Conservation (phyloP, 2,113 vertebrate species). For the Terrapene triunguis region DNA sequence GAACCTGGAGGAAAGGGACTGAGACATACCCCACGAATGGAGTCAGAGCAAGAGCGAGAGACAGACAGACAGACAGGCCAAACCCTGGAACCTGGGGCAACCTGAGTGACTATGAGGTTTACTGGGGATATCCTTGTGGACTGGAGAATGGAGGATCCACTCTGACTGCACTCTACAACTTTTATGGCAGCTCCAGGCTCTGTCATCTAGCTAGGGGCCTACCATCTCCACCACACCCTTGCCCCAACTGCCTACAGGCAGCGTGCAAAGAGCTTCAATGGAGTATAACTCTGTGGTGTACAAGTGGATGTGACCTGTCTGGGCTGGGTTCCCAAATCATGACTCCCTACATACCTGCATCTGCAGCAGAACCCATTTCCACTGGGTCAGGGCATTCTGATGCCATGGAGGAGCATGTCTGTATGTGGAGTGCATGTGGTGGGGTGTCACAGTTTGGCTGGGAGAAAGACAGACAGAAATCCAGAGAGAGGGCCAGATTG, state of each 20-base stretch:
- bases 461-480: background rate
- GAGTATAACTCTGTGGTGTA: background rate
- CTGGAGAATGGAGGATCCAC: background rate
- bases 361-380: background rate
- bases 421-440: background rate
- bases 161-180: background rate
- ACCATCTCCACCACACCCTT: background rate
- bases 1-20: background rate
- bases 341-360: background rate
- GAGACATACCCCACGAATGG: background rate
- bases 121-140: background rate
- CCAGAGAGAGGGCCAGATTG: background rate
- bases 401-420: background rate
- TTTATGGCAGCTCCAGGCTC: background rate
- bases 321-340: background rate
- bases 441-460: background rate
- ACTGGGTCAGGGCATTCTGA: background rate
- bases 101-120: background rate
- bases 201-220: fast-evolving
- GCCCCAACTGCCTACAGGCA: background rate
- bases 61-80: background rate
- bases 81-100: background rate
- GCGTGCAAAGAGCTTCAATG: background rate
- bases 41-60: background rate
- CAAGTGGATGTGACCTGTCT: background rate